Base-by-base conservation (phyloP, 2,797 vertebrate species). In the Melopsittacus undulatus region DNA sequence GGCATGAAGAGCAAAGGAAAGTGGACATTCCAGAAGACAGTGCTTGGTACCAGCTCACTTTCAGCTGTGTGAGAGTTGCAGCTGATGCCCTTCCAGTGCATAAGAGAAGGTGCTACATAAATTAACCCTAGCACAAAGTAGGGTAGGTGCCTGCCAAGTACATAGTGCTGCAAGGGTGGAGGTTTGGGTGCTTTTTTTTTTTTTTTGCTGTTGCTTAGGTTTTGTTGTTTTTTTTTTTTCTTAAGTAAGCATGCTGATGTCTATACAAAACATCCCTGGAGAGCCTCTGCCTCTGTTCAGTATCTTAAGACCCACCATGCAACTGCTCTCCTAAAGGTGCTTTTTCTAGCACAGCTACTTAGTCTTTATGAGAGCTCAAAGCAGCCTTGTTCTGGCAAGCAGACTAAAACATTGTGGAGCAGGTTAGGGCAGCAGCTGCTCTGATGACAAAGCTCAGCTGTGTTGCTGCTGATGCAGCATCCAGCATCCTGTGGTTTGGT, bases 341-440 rank as follows among this genome's bases (percentile, higher is more conserved):
- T 90, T 94, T 94, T 83, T 57, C 45, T 86, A 76, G 40, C 63
- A 69, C 48, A 63, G 40, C n/a, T 72, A 67, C 52, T 94, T 78
- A 73, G 80, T 70, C 38, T 89, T 34, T 64, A 10, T 43, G 34
- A 80, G 72, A 89, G 45, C 84, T 93, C 52, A 96, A 95, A 93
- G 68, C 87, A 95, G 92, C 78, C 81, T 96, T 92, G 83, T 96
- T 95, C 87, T 94, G 64, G 86, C 69, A 92, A 69, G 89, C 45
- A 96, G 89, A 64, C 78, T 46, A 83, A 57, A 88, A 83, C 42
- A n/a, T 49, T 76, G 82, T 63, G 48, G 72, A 83, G 82, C 86
- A 96, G 86, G 88, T 94, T 97, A 68, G 63, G 84, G 79, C 57
- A 88, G 83, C 62, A 84, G 79, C 83, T 91, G 61, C 87, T 84